phyloP scores from a whole-genome alignment of 2,888 invertebrate genomes.

The Coelinius sp. region DNA sequence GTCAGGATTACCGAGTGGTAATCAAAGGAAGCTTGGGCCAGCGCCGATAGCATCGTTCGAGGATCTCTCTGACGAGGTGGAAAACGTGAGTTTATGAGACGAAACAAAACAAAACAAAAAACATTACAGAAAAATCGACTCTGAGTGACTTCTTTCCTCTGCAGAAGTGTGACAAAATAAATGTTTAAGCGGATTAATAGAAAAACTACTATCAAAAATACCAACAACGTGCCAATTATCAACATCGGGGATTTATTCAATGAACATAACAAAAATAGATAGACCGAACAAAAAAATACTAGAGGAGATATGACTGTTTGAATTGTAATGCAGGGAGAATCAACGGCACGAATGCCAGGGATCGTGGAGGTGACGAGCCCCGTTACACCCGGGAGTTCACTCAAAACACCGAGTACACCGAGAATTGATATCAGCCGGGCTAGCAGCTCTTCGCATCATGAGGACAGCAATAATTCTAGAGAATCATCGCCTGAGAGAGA shows the following conservation, averaged over 20 bases:
- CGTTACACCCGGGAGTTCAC: conserved; percentile 66
- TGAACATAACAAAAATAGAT: conserved; percentile 7
- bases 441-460: conserved; percentile 88
- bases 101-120: conserved; percentile 29
- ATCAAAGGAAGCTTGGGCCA: conserved; percentile 88
- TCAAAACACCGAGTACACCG: conserved; percentile 82
- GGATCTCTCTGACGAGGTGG: conserved; percentile 88
- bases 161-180: not conserved
- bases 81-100: conserved; percentile 65
- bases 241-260: not conserved
- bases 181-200: conserved; percentile 13
- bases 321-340: conserved; percentile 65
- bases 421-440: conserved; percentile 92
- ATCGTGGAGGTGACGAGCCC: conserved; percentile 70
- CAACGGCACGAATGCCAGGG: conserved; percentile 69
- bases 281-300: conserved; percentile 12
- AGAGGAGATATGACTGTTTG: conserved; percentile 50
- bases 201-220: not conserved
- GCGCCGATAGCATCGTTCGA: conserved; percentile 96
- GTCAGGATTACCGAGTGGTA: conserved; percentile 65
- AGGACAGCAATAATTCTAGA: conserved; percentile 77
- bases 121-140: conserved; percentile 19
- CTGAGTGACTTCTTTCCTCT: not conserved
- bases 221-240: not conserved
- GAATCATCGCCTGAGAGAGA: conserved; percentile 90